Evolutionary conservation across 2,797 vertebrate genomes (phyloP).

Genomic region (Chelonia mydas): DNA sequence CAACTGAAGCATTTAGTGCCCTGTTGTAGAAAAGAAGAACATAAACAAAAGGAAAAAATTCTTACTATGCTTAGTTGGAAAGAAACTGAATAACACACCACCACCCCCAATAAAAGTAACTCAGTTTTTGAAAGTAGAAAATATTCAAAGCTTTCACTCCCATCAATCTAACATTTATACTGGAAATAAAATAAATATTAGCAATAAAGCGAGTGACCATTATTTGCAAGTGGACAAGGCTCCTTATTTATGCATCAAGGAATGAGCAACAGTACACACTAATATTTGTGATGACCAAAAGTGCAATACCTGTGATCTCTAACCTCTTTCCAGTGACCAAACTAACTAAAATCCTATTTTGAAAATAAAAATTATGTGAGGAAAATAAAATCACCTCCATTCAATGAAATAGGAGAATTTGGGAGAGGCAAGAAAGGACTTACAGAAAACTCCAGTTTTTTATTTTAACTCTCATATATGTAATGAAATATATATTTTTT

Average conservation of each 20-base stretch:
- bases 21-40: neutral
- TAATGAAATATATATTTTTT: too few relatives aligned
- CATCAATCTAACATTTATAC: neutral
- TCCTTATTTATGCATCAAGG: neutral
- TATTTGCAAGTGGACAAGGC: neutral
- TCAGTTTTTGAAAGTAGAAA: neutral
- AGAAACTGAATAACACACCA: neutral
- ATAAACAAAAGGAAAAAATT: neutral
- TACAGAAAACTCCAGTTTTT: too few relatives aligned
- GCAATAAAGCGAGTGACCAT: neutral
- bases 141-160: neutral
- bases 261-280: neutral
- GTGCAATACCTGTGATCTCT: neutral
- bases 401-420: neutral
- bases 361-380: neutral
- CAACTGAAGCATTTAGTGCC: neutral
- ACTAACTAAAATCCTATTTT: neutral
- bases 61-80: neutral
- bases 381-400: neutral
- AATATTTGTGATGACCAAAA: neutral
- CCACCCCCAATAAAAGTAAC: neutral
- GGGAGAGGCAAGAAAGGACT: neutral
- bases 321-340: neutral
- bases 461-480: neutral
- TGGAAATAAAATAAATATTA: neutral